Evolutionary conservation across 1,140 invertebrate genomes (phyloP).

Genomic region (Brachionus plicatilis): DNA sequence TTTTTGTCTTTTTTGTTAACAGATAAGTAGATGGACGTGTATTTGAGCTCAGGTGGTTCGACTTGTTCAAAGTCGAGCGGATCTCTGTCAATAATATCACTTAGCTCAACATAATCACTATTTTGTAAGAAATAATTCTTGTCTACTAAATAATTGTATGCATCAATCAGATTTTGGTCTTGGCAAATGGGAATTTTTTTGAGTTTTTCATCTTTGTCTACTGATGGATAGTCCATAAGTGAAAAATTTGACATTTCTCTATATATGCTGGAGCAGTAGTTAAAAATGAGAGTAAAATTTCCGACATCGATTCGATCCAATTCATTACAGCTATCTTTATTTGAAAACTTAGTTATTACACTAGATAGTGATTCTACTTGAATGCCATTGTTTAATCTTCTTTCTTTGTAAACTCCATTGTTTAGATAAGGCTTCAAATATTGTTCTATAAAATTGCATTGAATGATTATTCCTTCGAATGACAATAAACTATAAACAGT

Average conservation of each 20-base stretch:
- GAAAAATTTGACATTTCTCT: background rate
- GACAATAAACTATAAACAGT: background rate
- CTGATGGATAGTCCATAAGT: background rate
- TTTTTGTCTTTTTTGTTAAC: background rate
- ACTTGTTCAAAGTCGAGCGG: background rate
- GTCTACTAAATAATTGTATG: conserved; percentile 30
- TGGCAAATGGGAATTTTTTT: background rate
- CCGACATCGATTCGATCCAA: background rate
- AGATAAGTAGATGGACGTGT: conserved; percentile 19
- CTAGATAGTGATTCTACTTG: conserved; percentile 19
- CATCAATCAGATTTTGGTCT: conserved; percentile 4
- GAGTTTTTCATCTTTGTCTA: background rate
- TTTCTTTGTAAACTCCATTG: background rate
- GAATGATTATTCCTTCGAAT: background rate
- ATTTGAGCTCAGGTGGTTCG: background rate
- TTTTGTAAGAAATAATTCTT: background rate
- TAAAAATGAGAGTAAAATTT: conserved; percentile 34
- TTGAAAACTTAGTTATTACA: conserved; percentile 35
- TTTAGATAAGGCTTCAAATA: conserved; percentile 17
- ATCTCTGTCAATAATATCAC: background rate
- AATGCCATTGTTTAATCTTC: background rate
- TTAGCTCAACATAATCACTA: background rate
- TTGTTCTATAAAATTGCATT: conserved; percentile 37
- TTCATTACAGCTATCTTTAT: conserved; percentile 18
- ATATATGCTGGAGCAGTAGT: background rate